phyloP scores from a whole-genome alignment of 2,888 invertebrate genomes.

The Cepaea hortensis region DNA sequence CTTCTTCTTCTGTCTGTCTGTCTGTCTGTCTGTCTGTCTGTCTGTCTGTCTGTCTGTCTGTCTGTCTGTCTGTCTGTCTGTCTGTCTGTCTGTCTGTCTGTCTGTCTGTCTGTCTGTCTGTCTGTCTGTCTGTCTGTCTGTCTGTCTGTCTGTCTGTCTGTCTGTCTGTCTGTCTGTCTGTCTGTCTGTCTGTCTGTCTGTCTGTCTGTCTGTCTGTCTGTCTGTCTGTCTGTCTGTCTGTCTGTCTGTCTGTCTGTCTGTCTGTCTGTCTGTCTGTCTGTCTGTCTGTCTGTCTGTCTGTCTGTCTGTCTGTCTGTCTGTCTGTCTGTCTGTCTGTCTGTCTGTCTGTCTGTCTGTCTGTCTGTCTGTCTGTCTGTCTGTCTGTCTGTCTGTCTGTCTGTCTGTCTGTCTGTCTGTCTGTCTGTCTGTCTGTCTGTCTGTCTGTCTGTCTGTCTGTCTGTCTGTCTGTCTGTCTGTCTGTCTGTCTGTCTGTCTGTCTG shows the following conservation, averaged over 20 bases:
- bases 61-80: background rate
- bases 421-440: background rate
- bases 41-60: constrained; percentile 8
- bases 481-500: constrained; percentile 15
- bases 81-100: constrained; percentile 3
- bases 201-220: too few relatives aligned
- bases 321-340: constrained; percentile 19
- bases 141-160: too few relatives aligned
- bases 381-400: constrained; percentile 11
- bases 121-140: too few relatives aligned
- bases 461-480: constrained; percentile 11
- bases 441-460: background rate
- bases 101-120: background rate
- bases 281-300: constrained; percentile 19
- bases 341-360: constrained; percentile 19
- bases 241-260: too few relatives aligned
- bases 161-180: too few relatives aligned
- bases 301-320: constrained; percentile 15
- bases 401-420: constrained; percentile 4
- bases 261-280: too few relatives aligned
- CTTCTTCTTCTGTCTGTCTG: background rate
- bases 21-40: background rate
- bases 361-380: constrained; percentile 19
- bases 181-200: too few relatives aligned
- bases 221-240: too few relatives aligned